A percentile compares a stretch with the other conserved stretches of the same genome.
Evolutionary conservation across 1,140 invertebrate genomes (phyloP).

Genomic region (Leptonema lineaticorne): DNA sequence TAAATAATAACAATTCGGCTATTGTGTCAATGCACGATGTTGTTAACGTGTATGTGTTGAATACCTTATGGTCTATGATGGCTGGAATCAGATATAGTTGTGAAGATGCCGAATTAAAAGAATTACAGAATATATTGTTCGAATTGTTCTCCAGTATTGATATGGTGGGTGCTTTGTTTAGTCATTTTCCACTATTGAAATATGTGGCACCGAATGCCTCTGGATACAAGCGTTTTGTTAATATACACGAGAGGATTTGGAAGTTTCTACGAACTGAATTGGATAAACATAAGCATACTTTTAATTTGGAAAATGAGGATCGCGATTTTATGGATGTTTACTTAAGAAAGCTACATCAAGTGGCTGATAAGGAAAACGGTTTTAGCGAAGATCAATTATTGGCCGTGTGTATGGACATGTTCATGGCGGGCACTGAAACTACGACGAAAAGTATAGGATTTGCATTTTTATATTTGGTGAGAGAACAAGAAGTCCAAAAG

Average conservation of each 20-base stretch:
- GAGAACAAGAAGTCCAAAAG: constrained; percentile 75
- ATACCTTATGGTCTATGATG: constrained; percentile 86
- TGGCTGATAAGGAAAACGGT: constrained; percentile 51
- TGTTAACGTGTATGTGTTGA: constrained; percentile 76
- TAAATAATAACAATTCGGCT: constrained; percentile 45
- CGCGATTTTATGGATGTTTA: constrained; percentile 87
- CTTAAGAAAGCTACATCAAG: constrained; percentile 64
- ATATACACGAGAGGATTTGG: constrained; percentile 70
- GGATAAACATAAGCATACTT: constrained; percentile 69
- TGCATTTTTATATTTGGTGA: constrained; percentile 73
- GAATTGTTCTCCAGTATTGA: constrained; percentile 71
- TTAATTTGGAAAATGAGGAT: constrained; percentile 60
- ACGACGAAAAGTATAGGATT: constrained; percentile 77
- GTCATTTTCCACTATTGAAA: constrained; percentile 75
- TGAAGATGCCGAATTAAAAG: constrained; percentile 66
- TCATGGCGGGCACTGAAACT: constrained; percentile 82
- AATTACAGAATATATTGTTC: constrained; percentile 68
- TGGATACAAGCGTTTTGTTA: constrained; percentile 72
- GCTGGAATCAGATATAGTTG: constrained; percentile 70
- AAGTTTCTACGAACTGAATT: constrained; percentile 72
- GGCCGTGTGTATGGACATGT: constrained; percentile 77
- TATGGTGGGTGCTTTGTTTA: constrained; percentile 75
- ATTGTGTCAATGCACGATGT: constrained; percentile 67
- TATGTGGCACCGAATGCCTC: constrained; percentile 72
- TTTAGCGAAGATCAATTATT: constrained; percentile 66